phyloP scores from a whole-genome alignment of 1,140 invertebrate genomes.

The Solenopsis fugax region DNA sequence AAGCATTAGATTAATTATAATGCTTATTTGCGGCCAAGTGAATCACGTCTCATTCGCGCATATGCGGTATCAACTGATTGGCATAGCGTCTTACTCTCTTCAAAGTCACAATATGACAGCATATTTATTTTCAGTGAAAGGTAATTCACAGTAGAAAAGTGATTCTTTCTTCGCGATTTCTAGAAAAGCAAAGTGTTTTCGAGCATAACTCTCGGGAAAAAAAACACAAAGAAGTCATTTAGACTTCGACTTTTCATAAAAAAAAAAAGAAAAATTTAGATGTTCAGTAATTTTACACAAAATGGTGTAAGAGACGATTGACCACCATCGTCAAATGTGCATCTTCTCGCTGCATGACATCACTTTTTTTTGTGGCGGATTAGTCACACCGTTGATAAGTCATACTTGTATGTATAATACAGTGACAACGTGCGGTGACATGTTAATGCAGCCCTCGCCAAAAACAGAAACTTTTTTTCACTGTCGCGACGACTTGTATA shows the following conservation, averaged over 20 bases:
- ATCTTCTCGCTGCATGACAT: conserved; percentile 58
- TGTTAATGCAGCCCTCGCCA: not conserved
- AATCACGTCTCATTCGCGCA: conserved; percentile 31
- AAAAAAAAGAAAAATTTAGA: not conserved
- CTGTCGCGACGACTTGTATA: not conserved
- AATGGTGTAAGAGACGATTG: not conserved
- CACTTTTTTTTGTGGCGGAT: conserved; percentile 57
- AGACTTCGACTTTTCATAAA: not conserved
- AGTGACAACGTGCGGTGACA: not conserved
- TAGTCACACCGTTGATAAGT: conserved; percentile 64
- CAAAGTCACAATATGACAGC: not conserved
- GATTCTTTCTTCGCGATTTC: not conserved
- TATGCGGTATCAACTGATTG: not conserved
- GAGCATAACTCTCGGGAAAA: not conserved
- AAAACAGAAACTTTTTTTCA: conserved; percentile 18
- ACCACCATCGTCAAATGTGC: not conserved
- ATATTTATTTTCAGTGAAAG: conserved; percentile 28
- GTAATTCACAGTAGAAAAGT: not conserved
- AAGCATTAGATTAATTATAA: conserved; percentile 36
- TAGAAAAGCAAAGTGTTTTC: not conserved
- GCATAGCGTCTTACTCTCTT: not conserved
- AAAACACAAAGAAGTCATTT: not conserved
- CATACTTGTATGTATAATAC: conserved; percentile 13
- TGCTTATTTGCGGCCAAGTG: conserved; percentile 26
- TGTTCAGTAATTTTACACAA: not conserved